Conservation (phyloP, 2,113 vertebrate species). For the Carassius carassius region DNA sequence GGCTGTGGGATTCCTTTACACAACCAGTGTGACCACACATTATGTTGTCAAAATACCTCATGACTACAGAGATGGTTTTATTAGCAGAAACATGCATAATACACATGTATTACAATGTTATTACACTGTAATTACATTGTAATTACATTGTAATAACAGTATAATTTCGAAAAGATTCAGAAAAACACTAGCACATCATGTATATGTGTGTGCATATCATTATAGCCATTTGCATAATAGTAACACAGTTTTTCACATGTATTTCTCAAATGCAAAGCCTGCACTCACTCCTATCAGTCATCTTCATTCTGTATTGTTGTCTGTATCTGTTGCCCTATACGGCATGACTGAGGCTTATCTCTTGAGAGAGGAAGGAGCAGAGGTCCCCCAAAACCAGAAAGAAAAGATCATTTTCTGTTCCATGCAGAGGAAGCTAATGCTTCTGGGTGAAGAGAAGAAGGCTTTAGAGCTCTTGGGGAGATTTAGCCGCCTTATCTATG, state of each 20-base stretch:
- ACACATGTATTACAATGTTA: background rate
- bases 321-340: background rate
- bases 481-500: slow-evolving; percentile 49
- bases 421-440: slow-evolving; percentile 43
- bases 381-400: slow-evolving; percentile 9
- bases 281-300: background rate
- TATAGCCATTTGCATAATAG: background rate
- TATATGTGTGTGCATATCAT: background rate
- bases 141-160: background rate
- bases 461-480: slow-evolving; percentile 53
- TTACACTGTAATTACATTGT: background rate
- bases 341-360: slow-evolving; percentile 6
- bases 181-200: background rate
- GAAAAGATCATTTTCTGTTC: slow-evolving; percentile 50
- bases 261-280: slow-evolving; percentile 18
- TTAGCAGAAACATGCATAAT: background rate
- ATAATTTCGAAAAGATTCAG: background rate
- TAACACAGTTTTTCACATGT: background rate
- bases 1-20: background rate
- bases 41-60: slow-evolving; percentile 11
- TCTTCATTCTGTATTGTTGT: background rate
- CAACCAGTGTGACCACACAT: background rate
- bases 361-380: slow-evolving; percentile 9
- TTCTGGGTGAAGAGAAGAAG: slow-evolving; percentile 19
- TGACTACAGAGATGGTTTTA: background rate